These are phyloP conservation scores for Cladorhizidae sp. DNA, from an alignment of 37 sponge, comb jelly and placozoan genomes.

Conservation along the genomic window DNA sequence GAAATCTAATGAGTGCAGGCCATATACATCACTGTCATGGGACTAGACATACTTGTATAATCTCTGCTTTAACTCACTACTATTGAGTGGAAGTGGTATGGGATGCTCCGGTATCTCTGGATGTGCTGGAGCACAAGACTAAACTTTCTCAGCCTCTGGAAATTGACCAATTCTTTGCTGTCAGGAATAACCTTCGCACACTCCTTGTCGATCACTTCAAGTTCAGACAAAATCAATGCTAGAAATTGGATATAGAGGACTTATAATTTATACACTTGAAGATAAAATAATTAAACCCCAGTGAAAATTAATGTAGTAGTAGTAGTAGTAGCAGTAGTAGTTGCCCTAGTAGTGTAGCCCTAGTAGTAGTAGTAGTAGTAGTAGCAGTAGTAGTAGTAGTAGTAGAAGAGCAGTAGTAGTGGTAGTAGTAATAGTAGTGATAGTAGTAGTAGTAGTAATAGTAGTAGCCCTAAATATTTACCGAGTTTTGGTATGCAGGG, in stretches of 20 bases:
- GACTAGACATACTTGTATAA: too few species aligned
- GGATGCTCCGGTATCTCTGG: constrained; percentile 34
- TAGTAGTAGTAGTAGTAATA: not conserved
- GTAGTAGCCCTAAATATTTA: not conserved
- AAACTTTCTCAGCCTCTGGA: constrained; percentile 51
- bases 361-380: not conserved
- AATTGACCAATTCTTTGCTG: constrained; percentile 45
- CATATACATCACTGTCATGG: too few species aligned
- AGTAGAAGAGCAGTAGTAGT: not conserved
- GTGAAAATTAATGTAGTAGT: not conserved
- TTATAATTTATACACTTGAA: too few species aligned
- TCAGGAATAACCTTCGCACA: constrained; percentile 28
- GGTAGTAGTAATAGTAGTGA: not conserved
- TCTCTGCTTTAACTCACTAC: constrained; percentile 18
- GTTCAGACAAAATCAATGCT: constrained; percentile 40
- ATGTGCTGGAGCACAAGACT: constrained; percentile 35
- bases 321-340: not conserved
- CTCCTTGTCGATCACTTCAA: constrained; percentile 40
- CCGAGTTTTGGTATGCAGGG: constrained; percentile 63
- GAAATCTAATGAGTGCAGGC: too few species aligned
- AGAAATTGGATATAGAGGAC: too few species aligned
- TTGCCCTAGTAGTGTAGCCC: not conserved
- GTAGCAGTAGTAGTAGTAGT: not conserved
- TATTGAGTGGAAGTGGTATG: constrained; percentile 55
- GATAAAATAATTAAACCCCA: not conserved